These are phyloP conservation scores for Lasioglossum villosulum DNA, from an alignment of 2,888 invertebrate genomes.

Conservation along the genomic window DNA sequence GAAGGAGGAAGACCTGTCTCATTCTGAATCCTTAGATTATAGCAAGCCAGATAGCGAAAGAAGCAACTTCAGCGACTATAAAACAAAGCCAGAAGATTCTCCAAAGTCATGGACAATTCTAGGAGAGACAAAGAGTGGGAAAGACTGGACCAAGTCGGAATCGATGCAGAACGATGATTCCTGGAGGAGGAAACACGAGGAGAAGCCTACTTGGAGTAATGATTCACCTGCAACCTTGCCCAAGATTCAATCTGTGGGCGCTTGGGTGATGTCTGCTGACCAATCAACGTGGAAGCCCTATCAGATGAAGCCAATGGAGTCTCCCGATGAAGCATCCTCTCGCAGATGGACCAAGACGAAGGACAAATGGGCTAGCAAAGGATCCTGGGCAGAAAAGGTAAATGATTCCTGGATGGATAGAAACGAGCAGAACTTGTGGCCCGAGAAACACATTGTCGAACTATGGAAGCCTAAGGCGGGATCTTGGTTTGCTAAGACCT, in stretches of 20 bases:
- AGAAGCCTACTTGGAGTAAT: slow-evolving; percentile 36
- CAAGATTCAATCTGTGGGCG: slow-evolving; percentile 73
- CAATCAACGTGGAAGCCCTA: slow-evolving; percentile 76
- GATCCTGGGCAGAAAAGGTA: slow-evolving; percentile 35
- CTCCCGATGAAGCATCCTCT: slow-evolving; percentile 36
- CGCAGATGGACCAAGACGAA: slow-evolving; percentile 59
- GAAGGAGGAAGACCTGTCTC: slow-evolving; percentile 25
- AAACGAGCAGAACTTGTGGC: neutral
- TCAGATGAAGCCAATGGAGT: slow-evolving; percentile 60
- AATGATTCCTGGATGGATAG: slow-evolving; percentile 45
- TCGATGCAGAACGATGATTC: slow-evolving; percentile 34
- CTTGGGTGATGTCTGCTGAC: slow-evolving; percentile 75
- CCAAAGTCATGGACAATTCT: slow-evolving; percentile 38
- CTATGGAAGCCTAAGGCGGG: slow-evolving; percentile 45
- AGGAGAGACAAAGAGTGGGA: slow-evolving; percentile 28
- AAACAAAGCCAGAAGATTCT: slow-evolving; percentile 23
- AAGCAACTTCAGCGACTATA: slow-evolving; percentile 43
- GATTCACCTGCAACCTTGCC: slow-evolving; percentile 55
- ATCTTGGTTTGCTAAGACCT: slow-evolving; percentile 43
- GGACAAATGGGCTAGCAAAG: slow-evolving; percentile 42
- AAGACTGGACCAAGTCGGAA: slow-evolving; percentile 45
- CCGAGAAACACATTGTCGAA: slow-evolving; percentile 3
- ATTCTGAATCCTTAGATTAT: slow-evolving; percentile 5
- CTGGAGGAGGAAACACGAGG: slow-evolving; percentile 53
- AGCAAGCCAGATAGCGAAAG: slow-evolving; percentile 38